Evolutionary conservation across 2,113 vertebrate genomes (phyloP), one percentile per base, ranked within the genome.

Genomic region (Aepyceros melampus): DNA sequence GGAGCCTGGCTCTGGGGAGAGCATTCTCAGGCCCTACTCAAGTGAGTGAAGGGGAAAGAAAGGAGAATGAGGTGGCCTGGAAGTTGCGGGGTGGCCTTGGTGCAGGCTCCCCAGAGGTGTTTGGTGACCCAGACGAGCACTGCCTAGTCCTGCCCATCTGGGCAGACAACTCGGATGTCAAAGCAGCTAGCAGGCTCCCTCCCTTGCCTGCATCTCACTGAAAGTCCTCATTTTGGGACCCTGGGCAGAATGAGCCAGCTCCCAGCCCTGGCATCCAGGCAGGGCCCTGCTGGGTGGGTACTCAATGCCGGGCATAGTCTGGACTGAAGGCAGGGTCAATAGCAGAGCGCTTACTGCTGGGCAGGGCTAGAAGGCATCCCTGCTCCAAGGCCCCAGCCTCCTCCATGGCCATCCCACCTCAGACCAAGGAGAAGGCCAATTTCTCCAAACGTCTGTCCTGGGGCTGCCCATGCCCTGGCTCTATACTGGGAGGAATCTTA

Each of bases 111-210:
- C 19, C 16, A 31, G 36, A 15, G 53, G 33, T 51, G 9, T 31
- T 2, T n/a, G 27, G 40, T 25, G 87, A 36, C 36, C 17, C 1
- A 1, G 6, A 58, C 2, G 0, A 49, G 21, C 27, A 19, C 10
- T 4, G 45, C 55, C 40, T 9, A 7, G 60, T 56, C 60, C 76
- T 15, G 11, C 23, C 82, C 16, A 0, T 12, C 0, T 5, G 31
- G 40, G 79, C 21, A n/a, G 27, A 29, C 0, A 2, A 53, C 51
- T 6, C 5, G 0, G 43, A 60, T 1, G 14, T 23, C 19, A n/a
- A 76, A 76, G 86, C 0, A 2, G 78, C 27, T 2, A 2, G 29
- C 2, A 3, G 0, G 7, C 45, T 33, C 51, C n/a, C n/a, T 40
- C 53, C 51, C 27, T 2, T 12, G 29, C 23, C 87, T 0, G n/a